Conservation (phyloP, 2,797 vertebrate genomes). For the Tenualosa ilisha region DNA sequence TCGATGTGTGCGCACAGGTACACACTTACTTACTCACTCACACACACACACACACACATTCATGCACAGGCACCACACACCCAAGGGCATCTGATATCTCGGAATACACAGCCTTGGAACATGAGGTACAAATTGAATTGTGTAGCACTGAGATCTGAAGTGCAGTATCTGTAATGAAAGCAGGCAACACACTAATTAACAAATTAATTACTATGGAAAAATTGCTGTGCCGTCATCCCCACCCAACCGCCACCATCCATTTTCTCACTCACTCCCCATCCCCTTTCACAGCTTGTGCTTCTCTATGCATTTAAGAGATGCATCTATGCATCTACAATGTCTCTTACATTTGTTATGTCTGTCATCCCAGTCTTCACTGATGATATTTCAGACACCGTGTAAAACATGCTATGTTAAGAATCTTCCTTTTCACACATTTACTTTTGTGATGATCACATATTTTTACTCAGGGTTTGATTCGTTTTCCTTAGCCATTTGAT, state of each 20-base stretch:
- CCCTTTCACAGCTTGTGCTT: background rate
- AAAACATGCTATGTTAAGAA: background rate
- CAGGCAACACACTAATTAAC: conserved; percentile 53
- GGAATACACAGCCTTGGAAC: conserved; percentile 38
- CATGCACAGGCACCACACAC: conserved; percentile 27
- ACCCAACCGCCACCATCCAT: background rate
- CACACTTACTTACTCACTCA: conserved; percentile 35
- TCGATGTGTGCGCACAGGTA: background rate
- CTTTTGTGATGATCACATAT: background rate
- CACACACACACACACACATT: conserved; percentile 39
- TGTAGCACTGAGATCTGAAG: conserved; percentile 45
- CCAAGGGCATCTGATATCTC: conserved; percentile 23
- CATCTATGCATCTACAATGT: background rate
- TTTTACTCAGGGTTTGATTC: background rate
- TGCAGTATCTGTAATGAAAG: conserved; percentile 42
- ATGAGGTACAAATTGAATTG: conserved; percentile 54
- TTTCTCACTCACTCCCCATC: background rate
- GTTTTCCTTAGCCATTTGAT: background rate
- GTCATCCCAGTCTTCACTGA: background rate
- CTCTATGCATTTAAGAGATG: background rate
- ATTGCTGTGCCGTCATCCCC: conserved; percentile 15
- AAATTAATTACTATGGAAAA: conserved; percentile 48
- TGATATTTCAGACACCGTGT: background rate
- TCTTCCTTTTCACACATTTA: background rate
- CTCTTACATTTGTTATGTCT: background rate